These are phyloP conservation scores for Corbicula japonica DNA, from an alignment of 2,888 invertebrate species.

Conservation along the genomic window DNA sequence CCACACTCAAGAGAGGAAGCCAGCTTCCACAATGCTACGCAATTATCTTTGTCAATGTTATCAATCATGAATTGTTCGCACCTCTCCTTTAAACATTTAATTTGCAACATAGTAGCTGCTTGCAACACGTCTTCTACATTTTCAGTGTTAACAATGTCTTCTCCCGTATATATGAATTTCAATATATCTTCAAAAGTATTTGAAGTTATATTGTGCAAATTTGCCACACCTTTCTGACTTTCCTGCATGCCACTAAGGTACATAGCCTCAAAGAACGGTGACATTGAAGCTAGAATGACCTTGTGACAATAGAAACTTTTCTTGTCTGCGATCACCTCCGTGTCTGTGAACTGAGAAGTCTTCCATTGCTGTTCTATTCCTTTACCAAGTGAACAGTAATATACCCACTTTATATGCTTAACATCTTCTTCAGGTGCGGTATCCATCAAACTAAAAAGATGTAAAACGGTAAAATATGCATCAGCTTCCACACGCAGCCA, in stretches of 20 bases:
- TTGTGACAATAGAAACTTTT: constrained; percentile 77
- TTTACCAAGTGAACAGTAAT: constrained; percentile 63
- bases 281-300: constrained; percentile 79
- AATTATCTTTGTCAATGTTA: constrained; percentile 92
- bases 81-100: constrained; percentile 92
- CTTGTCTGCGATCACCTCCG: constrained; percentile 72
- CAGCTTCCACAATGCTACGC: constrained; percentile 94
- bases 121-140: constrained; percentile 91
- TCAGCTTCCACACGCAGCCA: too few species aligned
- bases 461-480: too few species aligned
- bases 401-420: constrained; percentile 20
- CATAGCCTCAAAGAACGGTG: constrained; percentile 80
- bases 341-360: constrained; percentile 73
- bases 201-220: constrained; percentile 88
- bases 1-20: constrained; percentile 92
- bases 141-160: constrained; percentile 91
- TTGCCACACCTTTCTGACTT: constrained; percentile 71
- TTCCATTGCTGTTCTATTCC: constrained; percentile 68
- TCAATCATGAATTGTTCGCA: constrained; percentile 92
- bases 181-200: constrained; percentile 92
- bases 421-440: too few species aligned
- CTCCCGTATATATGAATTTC: constrained; percentile 94
- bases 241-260: constrained; percentile 76
- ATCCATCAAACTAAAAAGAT: too few species aligned
- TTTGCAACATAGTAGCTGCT: constrained; percentile 94